Evolutionary conservation across 2,113 vertebrate species (phyloP).

Genomic region (Campylorhamphus procurvoides): DNA sequence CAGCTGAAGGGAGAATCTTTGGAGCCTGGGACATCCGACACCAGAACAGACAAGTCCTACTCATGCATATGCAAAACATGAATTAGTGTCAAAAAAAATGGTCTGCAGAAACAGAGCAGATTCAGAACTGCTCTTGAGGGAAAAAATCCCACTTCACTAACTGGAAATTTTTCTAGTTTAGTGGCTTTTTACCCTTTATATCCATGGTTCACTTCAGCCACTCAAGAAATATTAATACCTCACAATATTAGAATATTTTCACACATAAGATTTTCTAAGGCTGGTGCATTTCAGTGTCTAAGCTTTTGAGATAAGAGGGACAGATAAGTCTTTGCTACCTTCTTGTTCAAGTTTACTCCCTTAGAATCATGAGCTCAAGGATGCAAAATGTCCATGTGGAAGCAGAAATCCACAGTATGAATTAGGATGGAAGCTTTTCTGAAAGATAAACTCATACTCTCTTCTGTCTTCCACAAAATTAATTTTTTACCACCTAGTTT

Average conservation of each 20-base stretch:
- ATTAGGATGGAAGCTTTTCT: not conserved
- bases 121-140: not conserved
- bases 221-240: not conserved
- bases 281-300: not conserved
- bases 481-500: not conserved
- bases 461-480: not conserved
- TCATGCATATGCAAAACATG: fast-evolving
- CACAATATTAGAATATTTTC: not conserved
- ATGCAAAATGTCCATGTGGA: not conserved
- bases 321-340: not conserved
- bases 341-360: not conserved
- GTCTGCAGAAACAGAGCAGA: not conserved
- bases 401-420: not conserved
- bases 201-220: not conserved
- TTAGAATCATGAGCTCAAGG: not conserved
- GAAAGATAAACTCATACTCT: not conserved
- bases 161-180: not conserved
- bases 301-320: not conserved
- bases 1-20: not conserved
- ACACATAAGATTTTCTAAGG: not conserved
- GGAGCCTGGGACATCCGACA: not conserved
- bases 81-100: not conserved
- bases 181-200: not conserved
- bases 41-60: not conserved
- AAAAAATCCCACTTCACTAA: not conserved